Evolutionary conservation across 2,113 vertebrate species (phyloP).

Genomic region (Alouatta palliata): DNA sequence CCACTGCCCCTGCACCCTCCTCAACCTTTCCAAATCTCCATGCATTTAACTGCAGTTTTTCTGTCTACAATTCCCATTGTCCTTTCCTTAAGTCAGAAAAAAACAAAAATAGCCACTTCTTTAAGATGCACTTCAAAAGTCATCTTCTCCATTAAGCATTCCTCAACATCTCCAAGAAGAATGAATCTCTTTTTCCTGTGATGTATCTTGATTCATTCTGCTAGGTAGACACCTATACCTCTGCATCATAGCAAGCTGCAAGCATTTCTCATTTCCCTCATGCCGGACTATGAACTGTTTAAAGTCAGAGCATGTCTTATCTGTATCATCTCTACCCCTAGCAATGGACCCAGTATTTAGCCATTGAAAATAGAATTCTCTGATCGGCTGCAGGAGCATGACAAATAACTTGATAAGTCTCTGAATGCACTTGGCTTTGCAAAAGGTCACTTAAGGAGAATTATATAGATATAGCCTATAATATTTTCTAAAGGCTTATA

Average conservation of each 20-base stretch:
- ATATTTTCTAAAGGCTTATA: constrained; percentile 2
- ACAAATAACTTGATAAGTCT: constrained; percentile 29
- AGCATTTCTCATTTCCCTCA: background rate
- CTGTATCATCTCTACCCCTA: background rate
- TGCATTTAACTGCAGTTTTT: background rate
- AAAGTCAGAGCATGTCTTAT: background rate
- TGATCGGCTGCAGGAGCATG: background rate
- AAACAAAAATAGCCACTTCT: background rate
- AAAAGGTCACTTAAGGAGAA: background rate
- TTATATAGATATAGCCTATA: background rate
- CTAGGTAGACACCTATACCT: background rate
- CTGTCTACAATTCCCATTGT: background rate
- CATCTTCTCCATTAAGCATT: background rate
- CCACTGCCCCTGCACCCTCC: background rate
- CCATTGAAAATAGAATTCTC: background rate
- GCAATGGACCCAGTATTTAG: background rate
- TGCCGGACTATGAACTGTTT: background rate
- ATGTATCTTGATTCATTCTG: background rate
- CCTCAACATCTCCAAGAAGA: background rate
- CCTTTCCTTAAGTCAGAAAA: background rate
- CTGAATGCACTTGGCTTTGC: background rate
- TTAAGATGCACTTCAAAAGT: background rate
- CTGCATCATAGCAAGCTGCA: background rate
- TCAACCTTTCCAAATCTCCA: background rate
- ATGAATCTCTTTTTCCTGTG: background rate